Base-by-base conservation (phyloP, 2,113 vertebrate species). In the Eclectus roratus region DNA sequence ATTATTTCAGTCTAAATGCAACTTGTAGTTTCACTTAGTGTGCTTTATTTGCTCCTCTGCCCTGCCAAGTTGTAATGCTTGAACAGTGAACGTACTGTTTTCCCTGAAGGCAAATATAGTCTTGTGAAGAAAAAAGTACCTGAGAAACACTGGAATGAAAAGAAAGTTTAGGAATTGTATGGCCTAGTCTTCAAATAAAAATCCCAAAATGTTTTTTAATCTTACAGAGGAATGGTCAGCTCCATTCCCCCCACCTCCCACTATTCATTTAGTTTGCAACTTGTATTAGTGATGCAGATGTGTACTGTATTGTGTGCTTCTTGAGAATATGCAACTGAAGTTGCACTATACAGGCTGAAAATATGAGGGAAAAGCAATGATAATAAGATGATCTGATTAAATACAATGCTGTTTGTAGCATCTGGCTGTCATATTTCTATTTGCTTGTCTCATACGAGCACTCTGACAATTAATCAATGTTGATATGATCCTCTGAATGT, bases 391-490 rank as follows among this genome's bases (percentile, higher is more conserved):
- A 27, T 28, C 39, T 52, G 35, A 79, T 31, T 44, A 44, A 79
- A 23, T 10, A 33, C 11, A 39, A 25, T 20, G 37, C 53, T 69
- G 24, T 52, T 76, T 44, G 58, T 41, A 69, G 35, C 31, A 79
- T 46, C 49, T 92, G 88, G 20, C 49, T 83, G 63, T 47, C 24
- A 27, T 58, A 66, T 65, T 70, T 72, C 58, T 86, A 20, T 60
- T 63, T 84, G 28, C 35, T 63, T 55, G 37, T 63, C 60, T 80
- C 0, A 0, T 56, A 19, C 0, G 0, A 82, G 49, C 49, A 47
- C 46, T 92, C 61, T 91, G 68, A 65, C n/a, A 81, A 68, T 39
- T 35, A 52, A 70, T 87, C 73, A 82, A 9, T 82, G 56, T 46
- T 56, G 60, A 63, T 72, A 7, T 7, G 46, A 21, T 79, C 52